A percentile compares a stretch with the other conserved stretches of the same genome.
Evolutionary conservation across 2,113 vertebrate genomes (phyloP).

Genomic region (Indicator indicator): DNA sequence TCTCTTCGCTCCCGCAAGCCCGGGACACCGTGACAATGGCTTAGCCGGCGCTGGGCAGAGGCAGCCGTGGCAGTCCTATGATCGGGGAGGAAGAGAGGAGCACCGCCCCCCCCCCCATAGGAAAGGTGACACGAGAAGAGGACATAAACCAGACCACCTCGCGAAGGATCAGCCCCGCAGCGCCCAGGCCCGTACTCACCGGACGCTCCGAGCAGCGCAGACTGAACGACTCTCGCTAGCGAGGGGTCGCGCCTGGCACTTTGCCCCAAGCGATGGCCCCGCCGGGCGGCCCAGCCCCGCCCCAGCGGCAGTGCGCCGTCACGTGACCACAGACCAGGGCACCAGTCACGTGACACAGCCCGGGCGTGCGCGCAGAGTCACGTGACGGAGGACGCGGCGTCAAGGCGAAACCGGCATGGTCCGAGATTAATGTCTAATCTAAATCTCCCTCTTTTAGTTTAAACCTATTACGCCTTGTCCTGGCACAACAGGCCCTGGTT

Average conservation of each 20-base stretch:
- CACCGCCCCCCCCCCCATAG: too few relatives aligned
- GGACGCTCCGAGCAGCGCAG: neutral
- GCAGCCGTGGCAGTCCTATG: neutral
- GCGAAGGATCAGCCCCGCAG: too few relatives aligned
- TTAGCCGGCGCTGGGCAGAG: neutral
- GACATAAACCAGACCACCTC: neutral
- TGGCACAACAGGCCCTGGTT: too few relatives aligned
- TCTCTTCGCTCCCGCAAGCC: neutral
- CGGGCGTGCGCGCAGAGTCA: neutral
- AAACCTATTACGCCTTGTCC: neutral
- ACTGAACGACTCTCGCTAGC: rapidly evolving
- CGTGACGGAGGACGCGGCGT: neutral
- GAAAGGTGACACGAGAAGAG: too few relatives aligned
- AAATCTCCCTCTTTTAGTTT: neutral
- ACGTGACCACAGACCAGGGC: neutral
- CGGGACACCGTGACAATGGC: neutral
- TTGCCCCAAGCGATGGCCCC: neutral
- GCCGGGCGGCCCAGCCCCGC: neutral
- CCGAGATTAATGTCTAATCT: too few relatives aligned
- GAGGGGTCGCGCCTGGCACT: neutral
- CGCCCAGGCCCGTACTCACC: neutral
- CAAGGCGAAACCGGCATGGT: neutral
- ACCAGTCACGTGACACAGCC: neutral
- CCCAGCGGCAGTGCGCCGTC: neutral
- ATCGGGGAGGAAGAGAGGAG: too few relatives aligned